These are phyloP conservation scores for Betta splendens DNA, from an alignment of 2,797 vertebrate genomes.

Conservation along the genomic window DNA sequence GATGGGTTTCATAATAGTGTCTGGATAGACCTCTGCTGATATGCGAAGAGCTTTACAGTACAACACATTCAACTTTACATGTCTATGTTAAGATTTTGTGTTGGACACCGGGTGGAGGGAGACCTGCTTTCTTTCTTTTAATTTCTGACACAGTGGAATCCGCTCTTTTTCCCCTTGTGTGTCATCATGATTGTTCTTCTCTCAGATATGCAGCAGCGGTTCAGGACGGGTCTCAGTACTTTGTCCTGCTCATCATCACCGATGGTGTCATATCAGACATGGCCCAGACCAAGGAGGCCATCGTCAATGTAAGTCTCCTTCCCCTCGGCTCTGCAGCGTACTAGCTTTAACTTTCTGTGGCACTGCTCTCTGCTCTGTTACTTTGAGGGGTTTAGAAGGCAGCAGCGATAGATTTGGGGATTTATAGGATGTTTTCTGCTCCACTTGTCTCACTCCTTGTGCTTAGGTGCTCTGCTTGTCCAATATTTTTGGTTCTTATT, in stretches of 20 bases:
- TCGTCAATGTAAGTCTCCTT: constrained; percentile 90
- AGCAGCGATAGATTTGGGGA: constrained; percentile 50
- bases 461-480: constrained; percentile 41
- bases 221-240: constrained; percentile 95
- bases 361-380: constrained; percentile 39
- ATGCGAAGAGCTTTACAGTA: constrained; percentile 31
- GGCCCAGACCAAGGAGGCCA: constrained; percentile 98
- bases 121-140: constrained; percentile 22
- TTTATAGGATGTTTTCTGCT: constrained; percentile 62
- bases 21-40: constrained; percentile 65
- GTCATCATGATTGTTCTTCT: constrained; percentile 30
- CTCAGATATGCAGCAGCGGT: constrained; percentile 87
- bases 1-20: constrained; percentile 66
- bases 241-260: constrained; percentile 96
- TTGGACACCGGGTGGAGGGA: constrained; percentile 16
- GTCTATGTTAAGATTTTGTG: constrained; percentile 57
- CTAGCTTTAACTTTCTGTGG: constrained; percentile 29
- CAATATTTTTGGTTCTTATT: constrained; percentile 41
- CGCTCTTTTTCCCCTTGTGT: constrained; percentile 19
- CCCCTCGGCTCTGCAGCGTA: constrained; percentile 11
- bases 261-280: constrained; percentile 98
- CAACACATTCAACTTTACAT: constrained; percentile 48
- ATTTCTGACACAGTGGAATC: constrained; percentile 12
- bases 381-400: constrained; percentile 45
- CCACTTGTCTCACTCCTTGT: constrained; percentile 42